Conservation (phyloP, 1,140 invertebrate species). For the Drosophila jambulina region DNA sequence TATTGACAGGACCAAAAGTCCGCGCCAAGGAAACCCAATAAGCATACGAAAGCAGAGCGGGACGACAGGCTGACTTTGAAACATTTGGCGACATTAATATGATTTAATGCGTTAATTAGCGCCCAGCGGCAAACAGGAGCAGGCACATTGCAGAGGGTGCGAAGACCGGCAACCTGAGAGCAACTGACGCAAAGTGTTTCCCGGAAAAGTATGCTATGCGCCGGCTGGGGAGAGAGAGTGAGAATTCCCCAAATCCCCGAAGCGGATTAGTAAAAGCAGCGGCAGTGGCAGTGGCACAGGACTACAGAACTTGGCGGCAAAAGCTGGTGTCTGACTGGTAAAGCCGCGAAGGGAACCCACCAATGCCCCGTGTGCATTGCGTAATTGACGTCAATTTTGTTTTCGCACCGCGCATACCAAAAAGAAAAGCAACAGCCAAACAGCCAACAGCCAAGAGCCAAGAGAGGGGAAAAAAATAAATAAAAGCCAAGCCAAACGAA, state of each 20-base stretch:
- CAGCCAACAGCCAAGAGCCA: constrained; percentile 10
- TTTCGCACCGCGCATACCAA: constrained; percentile 85
- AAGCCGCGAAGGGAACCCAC: constrained; percentile 5
- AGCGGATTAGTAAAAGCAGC: constrained; percentile 76
- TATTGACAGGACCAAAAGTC: constrained; percentile 61
- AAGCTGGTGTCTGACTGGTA: constrained; percentile 51
- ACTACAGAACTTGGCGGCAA: neutral
- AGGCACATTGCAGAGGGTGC: constrained; percentile 43
- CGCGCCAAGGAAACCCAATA: constrained; percentile 32
- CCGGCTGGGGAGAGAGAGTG: neutral
- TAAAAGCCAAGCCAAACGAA: constrained; percentile 4
- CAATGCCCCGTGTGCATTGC: constrained; percentile 68
- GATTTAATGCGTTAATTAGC: constrained; percentile 85
- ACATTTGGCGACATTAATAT: constrained; percentile 84
- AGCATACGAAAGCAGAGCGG: constrained; percentile 57
- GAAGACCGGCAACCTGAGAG: constrained; percentile 70
- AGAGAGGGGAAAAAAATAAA: neutral
- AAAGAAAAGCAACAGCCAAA: constrained; percentile 42
- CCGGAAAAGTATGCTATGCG: constrained; percentile 77
- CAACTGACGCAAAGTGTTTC: constrained; percentile 60
- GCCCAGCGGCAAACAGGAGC: constrained; percentile 38
- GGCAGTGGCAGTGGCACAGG: constrained; percentile 31
- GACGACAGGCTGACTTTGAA: constrained; percentile 69
- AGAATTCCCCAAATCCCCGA: constrained; percentile 84
- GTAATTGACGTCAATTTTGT: constrained; percentile 85